Conservation (phyloP, 92 coral and sea anemone genomes). For the Bergia sp. region DNA sequence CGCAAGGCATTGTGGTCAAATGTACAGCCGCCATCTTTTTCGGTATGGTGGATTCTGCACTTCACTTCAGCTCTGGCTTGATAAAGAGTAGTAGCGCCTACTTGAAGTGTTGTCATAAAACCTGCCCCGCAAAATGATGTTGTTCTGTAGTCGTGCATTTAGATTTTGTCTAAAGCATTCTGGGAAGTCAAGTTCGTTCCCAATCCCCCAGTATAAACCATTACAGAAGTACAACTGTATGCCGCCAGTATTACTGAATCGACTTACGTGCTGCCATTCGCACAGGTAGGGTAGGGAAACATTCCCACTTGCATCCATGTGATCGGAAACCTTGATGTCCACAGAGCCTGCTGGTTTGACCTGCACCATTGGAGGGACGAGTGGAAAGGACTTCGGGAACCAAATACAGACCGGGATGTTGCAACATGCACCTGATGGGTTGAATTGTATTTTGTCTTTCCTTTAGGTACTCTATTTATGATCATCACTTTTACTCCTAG, state of each 20-base stretch:
- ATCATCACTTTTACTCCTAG: background rate
- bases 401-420: slow-evolving; percentile 87
- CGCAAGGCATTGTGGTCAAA: too few relatives aligned
- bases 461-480: background rate
- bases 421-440: slow-evolving; percentile 63
- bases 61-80: too few relatives aligned
- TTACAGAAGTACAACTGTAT: background rate
- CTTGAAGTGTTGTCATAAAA: too few relatives aligned
- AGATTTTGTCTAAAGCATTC: too few relatives aligned
- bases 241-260: background rate
- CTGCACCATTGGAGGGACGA: slow-evolving; percentile 79
- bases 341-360: slow-evolving; percentile 78
- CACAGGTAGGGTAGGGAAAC: slow-evolving; percentile 74
- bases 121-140: too few relatives aligned
- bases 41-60: too few relatives aligned
- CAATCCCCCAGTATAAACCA: background rate
- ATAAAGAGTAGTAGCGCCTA: too few relatives aligned
- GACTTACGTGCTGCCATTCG: slow-evolving; percentile 88
- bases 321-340: slow-evolving; percentile 76
- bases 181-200: too few relatives aligned
- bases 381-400: slow-evolving; percentile 88
- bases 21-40: too few relatives aligned
- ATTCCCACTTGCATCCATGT: slow-evolving; percentile 78
- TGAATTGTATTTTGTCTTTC: too few relatives aligned
- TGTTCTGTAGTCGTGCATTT: too few relatives aligned